Conservation (phyloP, 2,888 invertebrate species). For the Biston stratarius region DNA sequence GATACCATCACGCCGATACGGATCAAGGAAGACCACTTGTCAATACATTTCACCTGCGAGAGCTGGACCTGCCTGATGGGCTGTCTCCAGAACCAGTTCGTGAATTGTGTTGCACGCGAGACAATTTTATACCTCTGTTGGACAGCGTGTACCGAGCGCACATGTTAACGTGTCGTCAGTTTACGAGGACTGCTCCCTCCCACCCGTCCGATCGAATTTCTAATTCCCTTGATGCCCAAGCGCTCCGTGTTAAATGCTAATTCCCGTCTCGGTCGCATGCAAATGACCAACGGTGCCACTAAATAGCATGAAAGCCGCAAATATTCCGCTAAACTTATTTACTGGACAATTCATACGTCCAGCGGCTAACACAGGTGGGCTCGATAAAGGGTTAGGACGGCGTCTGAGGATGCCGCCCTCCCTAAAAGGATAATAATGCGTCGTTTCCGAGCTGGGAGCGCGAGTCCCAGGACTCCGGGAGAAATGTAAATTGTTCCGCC, state of each 20-base stretch:
- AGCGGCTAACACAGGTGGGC: constrained; percentile 82
- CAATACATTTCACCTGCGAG: constrained; percentile 84
- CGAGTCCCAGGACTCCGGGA: constrained; percentile 73
- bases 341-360: constrained; percentile 85
- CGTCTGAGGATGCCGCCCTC: constrained; percentile 79
- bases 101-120: constrained; percentile 77
- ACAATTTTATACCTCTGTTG: constrained; percentile 81
- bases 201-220: constrained; percentile 62
- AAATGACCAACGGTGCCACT: constrained; percentile 75
- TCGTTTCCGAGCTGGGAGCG: constrained; percentile 76
- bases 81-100: constrained; percentile 77
- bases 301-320: constrained; percentile 78
- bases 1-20: constrained; percentile 85
- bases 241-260: constrained; percentile 77
- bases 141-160: constrained; percentile 69
- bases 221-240: constrained; percentile 60
- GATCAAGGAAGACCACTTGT: constrained; percentile 86
- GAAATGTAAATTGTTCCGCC: constrained; percentile 83
- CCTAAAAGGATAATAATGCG: constrained; percentile 87
- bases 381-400: constrained; percentile 81
- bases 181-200: constrained; percentile 56
- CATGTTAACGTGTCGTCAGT: constrained; percentile 72
- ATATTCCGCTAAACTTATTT: constrained; percentile 84
- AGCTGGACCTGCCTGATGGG: constrained; percentile 72
- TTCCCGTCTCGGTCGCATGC: constrained; percentile 73